Conservation (phyloP, 2,888 invertebrate species). For the Ormia ochracea region DNA sequence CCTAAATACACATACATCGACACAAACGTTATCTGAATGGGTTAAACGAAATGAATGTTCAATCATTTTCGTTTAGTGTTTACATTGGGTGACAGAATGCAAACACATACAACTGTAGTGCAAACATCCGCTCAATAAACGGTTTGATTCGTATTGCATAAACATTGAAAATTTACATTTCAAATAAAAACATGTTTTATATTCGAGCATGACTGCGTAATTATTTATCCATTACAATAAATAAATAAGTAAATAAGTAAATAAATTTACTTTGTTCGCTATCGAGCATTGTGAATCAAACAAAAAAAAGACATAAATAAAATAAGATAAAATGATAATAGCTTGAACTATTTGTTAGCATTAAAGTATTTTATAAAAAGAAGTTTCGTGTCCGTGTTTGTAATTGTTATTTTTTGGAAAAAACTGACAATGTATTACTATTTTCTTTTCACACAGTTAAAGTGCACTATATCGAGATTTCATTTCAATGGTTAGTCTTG, state of each 20-base stretch:
- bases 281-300: not conserved
- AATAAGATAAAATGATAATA: not conserved
- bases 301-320: not conserved
- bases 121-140: conserved; percentile 24
- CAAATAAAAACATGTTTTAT: not conserved
- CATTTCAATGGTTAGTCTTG: no score
- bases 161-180: not conserved
- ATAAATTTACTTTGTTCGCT: not conserved
- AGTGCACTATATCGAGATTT: no score
- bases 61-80: not conserved
- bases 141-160: not conserved
- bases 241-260: not conserved
- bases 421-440: no score
- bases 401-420: no score
- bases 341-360: not conserved
- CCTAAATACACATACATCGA: not conserved
- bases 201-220: not conserved
- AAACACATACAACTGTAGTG: not conserved
- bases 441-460: no score
- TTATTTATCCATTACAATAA: not conserved
- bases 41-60: not conserved
- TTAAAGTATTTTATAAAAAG: not conserved
- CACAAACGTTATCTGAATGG: not conserved
- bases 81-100: not conserved
- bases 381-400: no score